A percentile compares a stretch with the other conserved stretches of the same genome.
phyloP scores from a whole-genome alignment of 1,140 invertebrate species.

The Eufriesea mexicana region DNA sequence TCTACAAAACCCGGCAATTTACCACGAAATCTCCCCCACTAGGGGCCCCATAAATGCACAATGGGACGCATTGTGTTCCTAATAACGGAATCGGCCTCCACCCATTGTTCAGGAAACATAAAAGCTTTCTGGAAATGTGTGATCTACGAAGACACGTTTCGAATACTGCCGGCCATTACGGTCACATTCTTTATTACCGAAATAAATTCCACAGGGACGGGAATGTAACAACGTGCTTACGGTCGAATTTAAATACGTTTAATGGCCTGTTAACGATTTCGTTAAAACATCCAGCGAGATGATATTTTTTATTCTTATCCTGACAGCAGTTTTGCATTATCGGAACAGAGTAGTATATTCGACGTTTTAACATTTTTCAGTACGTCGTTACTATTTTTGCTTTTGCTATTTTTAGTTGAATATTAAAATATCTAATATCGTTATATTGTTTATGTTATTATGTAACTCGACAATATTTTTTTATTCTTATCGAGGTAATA shows the following conservation, averaged over 20 bases:
- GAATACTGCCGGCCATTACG: not conserved
- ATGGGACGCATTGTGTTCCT: slow-evolving; percentile 37
- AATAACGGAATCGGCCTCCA: slow-evolving; percentile 48
- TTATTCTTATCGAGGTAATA: too few species aligned
- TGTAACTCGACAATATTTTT: too few species aligned
- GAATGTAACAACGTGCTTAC: not conserved
- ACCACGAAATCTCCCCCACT: slow-evolving; percentile 42
- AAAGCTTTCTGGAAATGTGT: slow-evolving; percentile 35
- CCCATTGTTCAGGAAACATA: slow-evolving; percentile 38
- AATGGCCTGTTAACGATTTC: not conserved
- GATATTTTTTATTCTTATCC: too few species aligned
- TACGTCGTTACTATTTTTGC: too few species aligned
- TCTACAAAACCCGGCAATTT: slow-evolving; percentile 34
- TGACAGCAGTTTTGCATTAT: too few species aligned
- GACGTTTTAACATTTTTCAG: too few species aligned
- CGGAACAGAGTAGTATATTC: too few species aligned
- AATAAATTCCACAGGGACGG: not conserved
- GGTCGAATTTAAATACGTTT: not conserved
- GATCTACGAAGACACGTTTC: slow-evolving; percentile 9
- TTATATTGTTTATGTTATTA: too few species aligned
- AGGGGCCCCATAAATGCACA: slow-evolving; percentile 33
- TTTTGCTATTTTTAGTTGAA: too few species aligned
- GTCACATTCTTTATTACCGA: not conserved
- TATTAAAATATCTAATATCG: too few species aligned
- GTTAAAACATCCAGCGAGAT: too few species aligned